Evolutionary conservation across 2,888 invertebrate genomes (phyloP).

Genomic region (Girardia tigrina): DNA sequence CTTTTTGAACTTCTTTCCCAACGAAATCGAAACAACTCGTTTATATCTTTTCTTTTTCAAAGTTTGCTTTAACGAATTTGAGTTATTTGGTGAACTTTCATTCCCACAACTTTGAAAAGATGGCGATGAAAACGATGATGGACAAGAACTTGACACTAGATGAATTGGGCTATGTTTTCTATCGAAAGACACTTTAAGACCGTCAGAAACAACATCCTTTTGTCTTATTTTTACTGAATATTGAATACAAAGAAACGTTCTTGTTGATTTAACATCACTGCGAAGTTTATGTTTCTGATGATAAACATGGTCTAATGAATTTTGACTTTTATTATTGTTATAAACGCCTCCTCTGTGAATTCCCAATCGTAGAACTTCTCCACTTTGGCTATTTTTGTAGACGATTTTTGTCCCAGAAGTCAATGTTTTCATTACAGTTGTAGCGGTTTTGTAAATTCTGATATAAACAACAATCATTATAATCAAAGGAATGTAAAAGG

Average conservation of each 20-base stretch:
- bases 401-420: slow-evolving; percentile 69
- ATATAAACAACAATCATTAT: slow-evolving; percentile 98
- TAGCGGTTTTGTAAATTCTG: slow-evolving; percentile 81
- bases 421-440: slow-evolving; percentile 73
- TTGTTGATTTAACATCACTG: not conserved
- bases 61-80: not conserved
- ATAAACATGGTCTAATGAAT: not conserved
- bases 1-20: slow-evolving; percentile 59
- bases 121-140: not conserved
- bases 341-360: slow-evolving; percentile 65
- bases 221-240: not conserved
- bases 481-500: slow-evolving; percentile 85
- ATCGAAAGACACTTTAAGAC: not conserved
- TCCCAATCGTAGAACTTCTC: slow-evolving; percentile 62
- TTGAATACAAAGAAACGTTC: not conserved
- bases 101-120: not conserved
- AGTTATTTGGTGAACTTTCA: not conserved
- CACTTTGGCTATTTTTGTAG: slow-evolving; percentile 53
- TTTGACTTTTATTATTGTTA: not conserved
- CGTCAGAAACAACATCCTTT: not conserved
- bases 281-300: not conserved
- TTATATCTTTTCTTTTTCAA: slow-evolving; percentile 27
- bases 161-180: slow-evolving; percentile 26
- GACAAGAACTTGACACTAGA: not conserved
- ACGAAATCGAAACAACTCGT: slow-evolving; percentile 59